Evolutionary conservation across 1,140 invertebrate species (phyloP).

Genomic region (Limonius californicus): DNA sequence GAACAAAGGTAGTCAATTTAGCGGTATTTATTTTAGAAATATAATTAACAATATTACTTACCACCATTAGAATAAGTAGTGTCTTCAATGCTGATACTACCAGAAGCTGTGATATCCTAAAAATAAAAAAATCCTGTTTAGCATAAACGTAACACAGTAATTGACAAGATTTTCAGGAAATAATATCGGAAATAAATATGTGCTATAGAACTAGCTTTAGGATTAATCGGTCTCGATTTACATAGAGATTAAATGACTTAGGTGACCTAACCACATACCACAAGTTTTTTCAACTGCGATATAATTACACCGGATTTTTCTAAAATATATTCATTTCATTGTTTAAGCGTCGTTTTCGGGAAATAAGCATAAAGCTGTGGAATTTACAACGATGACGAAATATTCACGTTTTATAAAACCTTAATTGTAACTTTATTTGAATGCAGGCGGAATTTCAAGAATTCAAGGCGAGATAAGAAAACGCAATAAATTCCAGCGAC

Average conservation of each 20-base stretch:
- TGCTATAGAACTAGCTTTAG: neutral
- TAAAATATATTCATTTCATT: too few relatives aligned
- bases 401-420: neutral
- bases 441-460: neutral
- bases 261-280: conserved; percentile 11
- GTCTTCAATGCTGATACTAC: conserved; percentile 13
- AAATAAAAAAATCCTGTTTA: neutral
- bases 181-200: neutral
- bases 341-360: too few relatives aligned
- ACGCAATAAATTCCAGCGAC: neutral
- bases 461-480: conserved; percentile 8
- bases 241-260: conserved; percentile 12
- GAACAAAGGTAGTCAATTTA: neutral
- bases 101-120: conserved; percentile 17
- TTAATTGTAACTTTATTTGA: neutral
- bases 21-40: neutral
- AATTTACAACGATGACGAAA: too few relatives aligned
- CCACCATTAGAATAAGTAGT: conserved; percentile 9
- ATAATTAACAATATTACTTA: neutral
- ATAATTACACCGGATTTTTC: neutral
- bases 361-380: too few relatives aligned
- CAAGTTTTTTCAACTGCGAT: neutral
- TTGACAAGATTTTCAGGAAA: conserved; percentile 4
- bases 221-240: neutral
- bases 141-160: neutral